Conservation (phyloP, 2,113 vertebrate species). For the Phylloscopus whistleri region DNA sequence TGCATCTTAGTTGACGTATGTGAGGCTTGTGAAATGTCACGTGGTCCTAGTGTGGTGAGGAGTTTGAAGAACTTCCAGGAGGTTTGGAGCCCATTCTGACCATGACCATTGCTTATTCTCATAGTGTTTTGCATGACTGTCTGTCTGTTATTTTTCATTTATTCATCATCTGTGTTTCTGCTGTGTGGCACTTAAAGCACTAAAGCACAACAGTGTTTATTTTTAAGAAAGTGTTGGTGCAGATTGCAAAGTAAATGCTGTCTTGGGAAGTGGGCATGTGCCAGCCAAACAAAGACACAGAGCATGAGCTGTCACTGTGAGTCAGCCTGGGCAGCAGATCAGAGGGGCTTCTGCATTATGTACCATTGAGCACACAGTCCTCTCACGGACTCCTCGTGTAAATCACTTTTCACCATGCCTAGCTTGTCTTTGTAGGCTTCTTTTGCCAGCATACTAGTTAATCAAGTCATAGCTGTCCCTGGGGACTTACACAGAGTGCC, state of each 20-base stretch:
- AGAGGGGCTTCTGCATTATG: background rate
- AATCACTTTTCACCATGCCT: background rate
- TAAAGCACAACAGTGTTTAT: background rate
- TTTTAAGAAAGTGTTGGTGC: background rate
- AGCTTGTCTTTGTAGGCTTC: background rate
- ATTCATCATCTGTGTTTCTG: background rate
- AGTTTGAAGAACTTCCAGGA: background rate
- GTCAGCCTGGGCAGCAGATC: background rate
- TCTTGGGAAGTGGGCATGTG: background rate
- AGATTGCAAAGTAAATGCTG: background rate
- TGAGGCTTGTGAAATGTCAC: background rate
- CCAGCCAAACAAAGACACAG: background rate
- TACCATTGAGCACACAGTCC: background rate
- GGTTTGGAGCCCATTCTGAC: background rate
- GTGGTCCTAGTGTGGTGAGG: background rate
- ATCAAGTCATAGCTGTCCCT: background rate
- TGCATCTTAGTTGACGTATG: background rate
- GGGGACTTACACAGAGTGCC: background rate
- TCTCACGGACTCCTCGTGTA: background rate
- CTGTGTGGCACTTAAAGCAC: background rate
- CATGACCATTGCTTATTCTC: background rate
- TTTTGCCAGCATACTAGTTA: background rate
- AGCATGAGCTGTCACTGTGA: background rate
- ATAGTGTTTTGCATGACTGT: background rate
- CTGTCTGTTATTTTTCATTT: background rate